Evolutionary conservation across 2,888 invertebrate species (phyloP), one percentile per base, ranked within the genome.

Genomic region (Hemithea aestivaria): DNA sequence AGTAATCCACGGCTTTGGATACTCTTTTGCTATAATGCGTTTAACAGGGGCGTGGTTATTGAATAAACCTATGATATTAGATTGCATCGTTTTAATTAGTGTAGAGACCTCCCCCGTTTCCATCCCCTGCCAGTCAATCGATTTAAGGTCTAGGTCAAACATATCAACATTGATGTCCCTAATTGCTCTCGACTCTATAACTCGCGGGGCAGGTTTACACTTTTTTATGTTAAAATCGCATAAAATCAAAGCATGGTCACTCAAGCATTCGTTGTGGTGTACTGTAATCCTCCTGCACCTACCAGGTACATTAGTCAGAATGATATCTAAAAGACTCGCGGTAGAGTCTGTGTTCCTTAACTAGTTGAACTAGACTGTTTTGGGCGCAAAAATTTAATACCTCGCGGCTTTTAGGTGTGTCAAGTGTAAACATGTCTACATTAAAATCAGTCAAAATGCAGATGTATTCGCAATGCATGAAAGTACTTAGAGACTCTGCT

Each of bases 381-480:
- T 35, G 35, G 1, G 12, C 6, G 1, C 7, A 28, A 10, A 35
- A 35, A 2, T 7, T 16, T 10, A 6, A 8, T 7, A 35, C 7
- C n/a, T 35, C 28, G 5, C n/a, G 7, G 20, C 23, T 7, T 10
- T 28, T 28, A 4, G 12, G 16, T 1, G 2, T 21, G 6, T 44
- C 21, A 1, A 35, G 7, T 6, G 9, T 9, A 4, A 37, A n/a
- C 1, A 47, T n/a, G n/a, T 51, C 32, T 1, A 45, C 23, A 26
- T 51, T 51, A 21, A 51, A 34, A 10, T 51, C 51, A 0, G 40
- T 27, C 1, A 50, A 6, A 1, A 53, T 1, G 21, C 29, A 43
- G 2, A 38, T 10, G 10, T 40, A 23, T 7, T 48, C 30, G 32
- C 48, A 50, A 8, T 38, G 7, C 0, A 40, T 22, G 10, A 44